Evolutionary conservation across 1,140 invertebrate genomes (phyloP).

Genomic region (Brachionus asplanchnoidis): DNA sequence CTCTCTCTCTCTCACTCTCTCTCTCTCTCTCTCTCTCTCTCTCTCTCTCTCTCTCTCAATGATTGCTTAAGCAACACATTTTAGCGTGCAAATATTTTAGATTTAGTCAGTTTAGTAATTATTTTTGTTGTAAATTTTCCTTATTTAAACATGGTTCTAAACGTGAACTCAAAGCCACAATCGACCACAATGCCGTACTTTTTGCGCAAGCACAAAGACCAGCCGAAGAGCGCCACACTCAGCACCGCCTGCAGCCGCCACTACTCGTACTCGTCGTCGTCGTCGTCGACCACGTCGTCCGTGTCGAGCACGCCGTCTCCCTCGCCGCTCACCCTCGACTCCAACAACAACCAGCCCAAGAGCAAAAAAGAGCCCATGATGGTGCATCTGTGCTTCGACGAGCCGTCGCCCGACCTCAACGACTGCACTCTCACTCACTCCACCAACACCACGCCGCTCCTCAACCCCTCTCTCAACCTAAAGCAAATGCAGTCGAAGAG

Average conservation of each 20-base stretch:
- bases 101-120: conserved; percentile 23
- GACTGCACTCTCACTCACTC: not conserved
- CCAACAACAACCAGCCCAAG: conserved; percentile 15
- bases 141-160: conserved; percentile 20
- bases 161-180: not conserved
- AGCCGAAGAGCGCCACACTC: not conserved
- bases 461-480: not conserved
- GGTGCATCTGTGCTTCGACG: conserved; percentile 21
- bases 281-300: conserved; percentile 6
- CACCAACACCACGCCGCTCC: not conserved
- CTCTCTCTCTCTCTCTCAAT: not conserved
- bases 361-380: conserved; percentile 25
- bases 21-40: not conserved
- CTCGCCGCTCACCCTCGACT: not conserved
- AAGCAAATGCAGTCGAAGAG: conserved; percentile 17
- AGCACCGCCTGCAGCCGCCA: not conserved
- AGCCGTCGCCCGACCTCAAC: not conserved
- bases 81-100: conserved; percentile 36
- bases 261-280: not conserved
- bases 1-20: not conserved
- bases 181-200: conserved; percentile 5
- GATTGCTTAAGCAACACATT: not conserved
- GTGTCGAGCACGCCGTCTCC: not conserved
- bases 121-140: not conserved
- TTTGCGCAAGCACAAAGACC: conserved; percentile 7